phyloP scores from a whole-genome alignment of 2,797 vertebrate species.

The Sebastes iracundus region DNA sequence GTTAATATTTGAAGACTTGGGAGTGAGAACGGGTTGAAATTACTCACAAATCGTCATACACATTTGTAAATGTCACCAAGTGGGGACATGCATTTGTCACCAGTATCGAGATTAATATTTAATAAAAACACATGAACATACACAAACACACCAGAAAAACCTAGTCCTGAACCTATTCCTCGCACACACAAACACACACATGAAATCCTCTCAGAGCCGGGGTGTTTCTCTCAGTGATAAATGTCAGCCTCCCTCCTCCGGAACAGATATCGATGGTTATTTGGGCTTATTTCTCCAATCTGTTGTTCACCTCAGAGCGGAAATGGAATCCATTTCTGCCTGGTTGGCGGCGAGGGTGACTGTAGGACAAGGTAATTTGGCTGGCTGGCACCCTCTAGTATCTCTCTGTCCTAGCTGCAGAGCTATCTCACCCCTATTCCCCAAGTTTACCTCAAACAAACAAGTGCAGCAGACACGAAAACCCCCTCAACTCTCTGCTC shows the following conservation, averaged over 20 bases:
- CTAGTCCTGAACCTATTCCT: neutral
- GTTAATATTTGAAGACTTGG: neutral
- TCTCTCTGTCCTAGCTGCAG: slow-evolving; percentile 58
- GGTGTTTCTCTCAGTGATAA: slow-evolving; percentile 61
- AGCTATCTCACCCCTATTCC: slow-evolving; percentile 58
- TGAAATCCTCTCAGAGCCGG: neutral
- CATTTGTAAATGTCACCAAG: neutral
- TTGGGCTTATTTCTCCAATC: slow-evolving; percentile 74
- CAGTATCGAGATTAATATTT: neutral
- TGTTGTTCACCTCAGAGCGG: slow-evolving; percentile 67
- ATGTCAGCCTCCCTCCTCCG: slow-evolving; percentile 62
- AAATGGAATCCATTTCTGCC: slow-evolving; percentile 75
- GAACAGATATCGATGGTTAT: slow-evolving; percentile 68
- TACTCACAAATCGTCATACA: neutral
- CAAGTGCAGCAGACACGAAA: slow-evolving; percentile 28
- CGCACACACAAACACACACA: neutral
- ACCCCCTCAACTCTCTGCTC: slow-evolving; percentile 1
- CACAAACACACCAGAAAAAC: neutral
- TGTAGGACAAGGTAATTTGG: slow-evolving; percentile 74
- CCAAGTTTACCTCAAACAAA: slow-evolving; percentile 71
- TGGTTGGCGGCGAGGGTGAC: slow-evolving; percentile 57
- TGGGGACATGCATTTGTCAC: neutral
- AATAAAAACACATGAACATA: neutral
- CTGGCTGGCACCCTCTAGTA: slow-evolving; percentile 53
- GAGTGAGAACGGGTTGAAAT: neutral